Evolutionary conservation across 2,797 vertebrate species (phyloP).

Genomic region (Danio aesculapii): DNA sequence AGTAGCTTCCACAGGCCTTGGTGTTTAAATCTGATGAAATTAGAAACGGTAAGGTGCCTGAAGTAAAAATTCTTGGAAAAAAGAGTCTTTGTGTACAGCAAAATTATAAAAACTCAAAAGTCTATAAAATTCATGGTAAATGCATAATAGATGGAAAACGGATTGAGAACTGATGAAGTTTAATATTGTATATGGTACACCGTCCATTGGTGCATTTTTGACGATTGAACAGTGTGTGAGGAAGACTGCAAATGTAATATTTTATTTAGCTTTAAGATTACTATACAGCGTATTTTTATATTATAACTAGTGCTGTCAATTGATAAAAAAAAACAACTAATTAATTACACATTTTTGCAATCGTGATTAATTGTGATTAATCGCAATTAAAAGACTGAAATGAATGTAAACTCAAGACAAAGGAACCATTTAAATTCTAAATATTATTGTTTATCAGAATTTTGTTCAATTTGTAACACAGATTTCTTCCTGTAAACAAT

Average conservation of each 20-base stretch:
- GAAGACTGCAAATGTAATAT: neutral
- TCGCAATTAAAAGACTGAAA: too few relatives aligned
- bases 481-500: too few relatives aligned
- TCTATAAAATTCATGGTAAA: neutral
- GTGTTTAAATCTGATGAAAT: slow-evolving; percentile 24
- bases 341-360: too few relatives aligned
- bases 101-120: slow-evolving; percentile 2
- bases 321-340: too few relatives aligned
- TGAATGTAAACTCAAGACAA: too few relatives aligned
- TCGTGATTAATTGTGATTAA: too few relatives aligned
- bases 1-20: neutral
- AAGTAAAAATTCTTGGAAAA: neutral
- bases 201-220: neutral
- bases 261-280: neutral
- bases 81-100: neutral
- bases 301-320: too few relatives aligned
- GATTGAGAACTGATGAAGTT: neutral
- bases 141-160: neutral
- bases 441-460: too few relatives aligned
- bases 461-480: too few relatives aligned
- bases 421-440: too few relatives aligned
- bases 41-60: neutral
- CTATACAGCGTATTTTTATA: neutral
- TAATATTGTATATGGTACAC: neutral
- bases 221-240: neutral